Base-by-base conservation (phyloP, 2,888 invertebrate species). In the Psococerastis gibbosa region DNA sequence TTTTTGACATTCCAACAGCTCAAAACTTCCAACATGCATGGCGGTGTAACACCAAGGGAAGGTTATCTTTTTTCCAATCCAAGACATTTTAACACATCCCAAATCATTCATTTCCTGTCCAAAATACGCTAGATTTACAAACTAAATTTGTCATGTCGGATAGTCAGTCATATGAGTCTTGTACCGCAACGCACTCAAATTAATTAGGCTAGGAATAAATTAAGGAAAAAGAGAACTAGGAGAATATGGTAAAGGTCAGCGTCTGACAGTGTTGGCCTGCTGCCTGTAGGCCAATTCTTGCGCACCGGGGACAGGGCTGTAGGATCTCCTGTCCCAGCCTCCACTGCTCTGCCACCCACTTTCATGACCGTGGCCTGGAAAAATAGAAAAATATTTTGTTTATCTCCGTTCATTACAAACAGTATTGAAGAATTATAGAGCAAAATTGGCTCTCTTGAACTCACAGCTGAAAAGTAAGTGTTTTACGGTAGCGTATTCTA, bases 201-300 rank as follows among this genome's bases (percentile, higher is more conserved):
- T 9, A 11, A 27, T 27, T 27, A 27, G n/a, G n/a, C n/a, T n/a
- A 27, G 27, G 27, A 27, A 27, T 27, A 27, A 27, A 27, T 27
- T 9, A n/a, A n/a, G n/a, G n/a, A 27, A 9, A 27, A 27, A 27
- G 6, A 27, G 27, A 11, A 9, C 8, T 27, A 27, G 27, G 27
- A 27, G 27, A 27, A 11, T 9, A 27, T 6, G 27, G 11, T 11
- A 9, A 27, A 27, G 27, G 8, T 27, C 27, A 27, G 27, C 27
- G 27, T 11, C 27, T 45, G 42, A 42, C 35, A 16, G 31, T 43
- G 34, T 42, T 44, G 44, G 55, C 59, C 55, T 78, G 75, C 1
- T 73, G 73, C 27, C 73, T 72, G 60, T 84, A 85, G 2, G 83
- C 81, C 46, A 82, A 55, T 47, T 76, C 73, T 51, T 77, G 74